Percentiles rank a stretch among this genome's conserved stretches.
phyloP scores from a whole-genome alignment of 2,113 vertebrate genomes.

The Phodopus roborovskii region DNA sequence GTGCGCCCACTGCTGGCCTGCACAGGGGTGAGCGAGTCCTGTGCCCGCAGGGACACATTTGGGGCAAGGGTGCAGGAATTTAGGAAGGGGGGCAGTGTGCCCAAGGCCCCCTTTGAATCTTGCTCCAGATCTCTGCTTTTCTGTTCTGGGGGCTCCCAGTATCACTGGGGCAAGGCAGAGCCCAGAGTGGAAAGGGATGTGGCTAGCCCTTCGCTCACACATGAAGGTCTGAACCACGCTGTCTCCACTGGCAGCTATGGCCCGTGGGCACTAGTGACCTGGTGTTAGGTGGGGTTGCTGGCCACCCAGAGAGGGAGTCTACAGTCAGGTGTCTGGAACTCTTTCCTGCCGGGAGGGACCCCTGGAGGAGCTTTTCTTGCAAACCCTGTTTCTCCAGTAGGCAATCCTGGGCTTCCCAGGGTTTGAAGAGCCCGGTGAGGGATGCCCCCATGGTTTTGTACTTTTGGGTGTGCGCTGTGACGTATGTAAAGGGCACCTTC shows the following conservation, averaged over 20 bases:
- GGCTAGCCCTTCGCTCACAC: not conserved
- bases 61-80: not conserved
- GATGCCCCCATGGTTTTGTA: not conserved
- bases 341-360: not conserved
- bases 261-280: not conserved
- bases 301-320: not conserved
- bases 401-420: fast-evolving
- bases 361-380: not conserved
- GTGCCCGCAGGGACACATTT: fast-evolving
- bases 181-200: not conserved
- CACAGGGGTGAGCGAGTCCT: not conserved
- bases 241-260: not conserved
- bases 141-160: not conserved
- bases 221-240: fast-evolving
- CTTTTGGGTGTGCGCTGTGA: not conserved
- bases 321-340: not conserved
- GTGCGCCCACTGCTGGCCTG: fast-evolving
- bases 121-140: fast-evolving
- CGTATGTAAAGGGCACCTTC: not conserved
- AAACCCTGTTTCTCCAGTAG: not conserved
- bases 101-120: not conserved
- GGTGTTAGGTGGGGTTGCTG: not conserved
- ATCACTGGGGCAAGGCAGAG: not conserved
- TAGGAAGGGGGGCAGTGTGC: not conserved
- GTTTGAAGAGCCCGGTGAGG: not conserved